Conservation (phyloP, 2,113 vertebrate genomes). For the Pseudolaguvia tuberculata region DNA sequence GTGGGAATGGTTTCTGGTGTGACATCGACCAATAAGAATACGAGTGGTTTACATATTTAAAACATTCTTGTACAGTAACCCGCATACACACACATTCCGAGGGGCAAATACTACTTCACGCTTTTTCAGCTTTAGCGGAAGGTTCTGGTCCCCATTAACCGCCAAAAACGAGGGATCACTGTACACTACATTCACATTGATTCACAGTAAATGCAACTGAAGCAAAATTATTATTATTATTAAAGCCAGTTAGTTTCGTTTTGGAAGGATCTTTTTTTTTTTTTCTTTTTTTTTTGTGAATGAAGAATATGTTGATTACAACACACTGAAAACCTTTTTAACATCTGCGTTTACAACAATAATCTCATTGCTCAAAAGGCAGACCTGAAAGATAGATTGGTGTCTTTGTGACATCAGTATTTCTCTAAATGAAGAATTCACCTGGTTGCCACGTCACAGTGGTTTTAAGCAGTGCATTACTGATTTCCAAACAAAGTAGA, state of each 20-base stretch:
- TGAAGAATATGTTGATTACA: background rate
- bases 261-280: too few species aligned
- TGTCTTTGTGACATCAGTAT: background rate
- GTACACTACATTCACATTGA: conserved; percentile 5
- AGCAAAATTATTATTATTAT: background rate
- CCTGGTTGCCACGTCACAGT: conserved; percentile 57
- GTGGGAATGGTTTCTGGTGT: too few species aligned
- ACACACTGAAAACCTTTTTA: conserved; percentile 55
- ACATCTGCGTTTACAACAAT: too few species aligned
- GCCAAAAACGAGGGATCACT: too few species aligned
- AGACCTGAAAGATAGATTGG: conserved; percentile 34
- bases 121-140: too few species aligned
- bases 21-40: too few species aligned
- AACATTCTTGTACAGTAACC: too few species aligned
- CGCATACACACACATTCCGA: too few species aligned
- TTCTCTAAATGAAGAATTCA: too few species aligned
- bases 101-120: too few species aligned
- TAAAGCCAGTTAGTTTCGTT: conserved; percentile 2
- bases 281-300: background rate
- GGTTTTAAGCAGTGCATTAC: conserved; percentile 44
- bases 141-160: too few species aligned
- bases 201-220: background rate
- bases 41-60: too few species aligned
- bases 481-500: background rate
- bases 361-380: conserved; percentile 57